These are phyloP conservation scores for Temnothorax longispinosus DNA, from an alignment of 1,140 invertebrate species.

Conservation along the genomic window DNA sequence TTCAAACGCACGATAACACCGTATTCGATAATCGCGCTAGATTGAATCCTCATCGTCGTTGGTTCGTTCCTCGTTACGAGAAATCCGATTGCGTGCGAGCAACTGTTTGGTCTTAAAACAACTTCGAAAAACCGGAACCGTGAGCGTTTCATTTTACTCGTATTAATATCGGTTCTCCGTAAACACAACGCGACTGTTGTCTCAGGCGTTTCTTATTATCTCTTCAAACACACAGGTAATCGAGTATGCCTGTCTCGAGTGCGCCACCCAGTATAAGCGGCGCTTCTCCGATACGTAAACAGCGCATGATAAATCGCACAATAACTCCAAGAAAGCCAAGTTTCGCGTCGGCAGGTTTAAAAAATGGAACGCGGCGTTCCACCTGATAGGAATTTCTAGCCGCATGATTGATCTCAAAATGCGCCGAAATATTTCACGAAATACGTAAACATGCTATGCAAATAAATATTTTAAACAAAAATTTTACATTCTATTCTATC, in stretches of 20 bases:
- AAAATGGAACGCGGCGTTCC: neutral
- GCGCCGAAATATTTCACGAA: neutral
- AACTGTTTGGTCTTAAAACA: conserved; percentile 56
- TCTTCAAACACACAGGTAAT: conserved; percentile 51
- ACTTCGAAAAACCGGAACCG: conserved; percentile 17
- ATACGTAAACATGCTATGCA: neutral
- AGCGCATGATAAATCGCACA: conserved; percentile 36
- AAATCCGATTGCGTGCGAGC: neutral
- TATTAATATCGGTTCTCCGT: conserved; percentile 46
- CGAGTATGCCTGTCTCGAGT: conserved; percentile 29
- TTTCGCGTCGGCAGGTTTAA: neutral
- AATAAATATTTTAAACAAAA: neutral
- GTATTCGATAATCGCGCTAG: neutral
- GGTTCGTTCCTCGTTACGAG: neutral
- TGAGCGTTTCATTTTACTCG: conserved; percentile 5
- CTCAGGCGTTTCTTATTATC: conserved; percentile 51
- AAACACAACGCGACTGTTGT: conserved; percentile 44
- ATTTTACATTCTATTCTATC: neutral
- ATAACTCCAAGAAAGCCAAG: neutral
- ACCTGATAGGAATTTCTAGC: neutral
- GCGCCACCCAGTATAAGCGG: conserved; percentile 30
- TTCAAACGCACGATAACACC: neutral
- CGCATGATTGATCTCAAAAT: neutral
- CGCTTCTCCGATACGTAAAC: conserved; percentile 31
- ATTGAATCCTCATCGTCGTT: neutral